Percentiles rank a stretch among this genome's conserved stretches.
These are phyloP conservation scores for Rallus limicola DNA, from an alignment of 2,113 vertebrate species.

Conservation along the genomic window DNA sequence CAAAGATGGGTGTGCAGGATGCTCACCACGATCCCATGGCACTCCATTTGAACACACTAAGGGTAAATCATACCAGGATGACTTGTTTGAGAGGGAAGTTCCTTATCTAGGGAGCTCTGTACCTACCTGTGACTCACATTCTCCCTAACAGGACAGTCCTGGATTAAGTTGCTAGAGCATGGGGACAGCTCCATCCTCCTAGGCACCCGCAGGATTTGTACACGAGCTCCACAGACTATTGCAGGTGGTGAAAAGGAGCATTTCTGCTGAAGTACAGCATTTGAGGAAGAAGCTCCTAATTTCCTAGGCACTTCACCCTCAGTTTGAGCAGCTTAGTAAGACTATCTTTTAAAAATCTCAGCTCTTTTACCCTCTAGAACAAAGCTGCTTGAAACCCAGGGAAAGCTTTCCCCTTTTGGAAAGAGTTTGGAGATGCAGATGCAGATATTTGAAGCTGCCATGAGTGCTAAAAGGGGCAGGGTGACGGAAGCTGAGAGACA, in stretches of 20 bases:
- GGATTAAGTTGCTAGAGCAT: not conserved
- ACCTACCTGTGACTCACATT: accelerated
- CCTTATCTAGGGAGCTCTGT: not conserved
- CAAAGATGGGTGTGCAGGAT: not conserved
- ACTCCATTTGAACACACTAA: not conserved
- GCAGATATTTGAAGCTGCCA: not conserved
- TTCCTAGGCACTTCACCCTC: not conserved
- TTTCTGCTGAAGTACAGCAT: not conserved
- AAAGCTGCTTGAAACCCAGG: not conserved
- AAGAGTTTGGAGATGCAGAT: not conserved
- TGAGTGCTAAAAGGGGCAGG: not conserved
- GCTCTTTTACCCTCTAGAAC: not conserved
- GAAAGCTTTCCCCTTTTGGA: not conserved
- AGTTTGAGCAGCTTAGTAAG: not conserved
- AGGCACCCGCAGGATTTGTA: not conserved
- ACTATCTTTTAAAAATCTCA: not conserved
- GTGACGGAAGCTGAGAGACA: not conserved
- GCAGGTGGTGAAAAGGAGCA: not conserved
- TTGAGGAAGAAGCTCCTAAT: not conserved
- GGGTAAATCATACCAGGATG: not conserved
- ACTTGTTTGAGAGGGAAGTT: not conserved
- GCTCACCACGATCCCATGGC: not conserved
- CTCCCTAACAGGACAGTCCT: not conserved
- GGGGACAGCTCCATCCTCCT: not conserved
- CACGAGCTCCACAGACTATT: not conserved